Evolutionary conservation across 1,140 invertebrate genomes (phyloP), one percentile per base, ranked within the genome.

Genomic region (Drosophila oshimai): DNA sequence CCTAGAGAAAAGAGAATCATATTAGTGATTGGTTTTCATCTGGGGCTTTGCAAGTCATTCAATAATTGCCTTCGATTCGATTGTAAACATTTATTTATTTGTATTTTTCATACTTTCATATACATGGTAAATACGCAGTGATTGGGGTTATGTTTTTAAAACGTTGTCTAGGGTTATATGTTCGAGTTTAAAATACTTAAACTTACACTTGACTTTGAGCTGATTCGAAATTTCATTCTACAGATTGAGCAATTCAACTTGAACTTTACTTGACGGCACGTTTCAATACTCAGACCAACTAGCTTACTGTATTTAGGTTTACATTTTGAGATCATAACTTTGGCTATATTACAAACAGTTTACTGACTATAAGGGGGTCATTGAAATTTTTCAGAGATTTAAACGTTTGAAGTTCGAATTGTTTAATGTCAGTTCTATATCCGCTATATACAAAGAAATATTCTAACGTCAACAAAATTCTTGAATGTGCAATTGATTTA

Each of bases 31-130:
- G 36, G 0, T 18, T 24, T 49, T 12, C 6, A 15, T 17, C 2
- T 7, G 2, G 17, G 3, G 0, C 10, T 34, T 28, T 3, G 3
- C 9, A 20, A 18, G 2, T 7, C 0, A 24, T 20, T 36, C 20
- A 39, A 57, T 39, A n/a, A 70, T 7, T 44, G 6, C 17, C 5
- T 31, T 31, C 22, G 12, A 17, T 31, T 71, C 58, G 69, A 71
- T 84, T 86, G 75, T 71, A 84, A 86, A 86, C 70, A 84, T 84
- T 84, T 74, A 79, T 84, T 83, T 57, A 54, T 61, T 65, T 42
- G 20, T 31, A 41, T 33, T 24, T 26, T 33, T 17, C 37, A 42
- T 46, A 53, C 28, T 29, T 42, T 80, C 71, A 71, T 74, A 67
- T 80, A 80, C 58, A 76, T 36, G 20, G 29, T 51, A 39, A 31